Conservation (phyloP, 92 coral and sea anemone species). For the Montipora capitata region DNA sequence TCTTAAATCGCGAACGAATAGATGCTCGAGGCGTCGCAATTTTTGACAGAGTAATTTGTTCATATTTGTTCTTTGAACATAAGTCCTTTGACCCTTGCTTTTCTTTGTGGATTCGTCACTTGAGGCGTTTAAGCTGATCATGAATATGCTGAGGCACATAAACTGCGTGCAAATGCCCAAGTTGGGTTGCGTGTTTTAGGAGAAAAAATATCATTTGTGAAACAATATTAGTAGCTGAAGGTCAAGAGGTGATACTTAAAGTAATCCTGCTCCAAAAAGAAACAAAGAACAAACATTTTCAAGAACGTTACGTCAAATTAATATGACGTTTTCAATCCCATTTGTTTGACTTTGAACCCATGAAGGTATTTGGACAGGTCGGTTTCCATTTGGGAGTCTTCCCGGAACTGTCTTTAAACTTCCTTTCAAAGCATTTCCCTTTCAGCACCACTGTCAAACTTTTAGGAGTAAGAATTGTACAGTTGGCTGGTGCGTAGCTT, state of each 20-base stretch:
- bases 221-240: slow-evolving; percentile 15
- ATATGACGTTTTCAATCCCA: slow-evolving; percentile 29
- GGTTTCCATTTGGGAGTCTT: background rate
- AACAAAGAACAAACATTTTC: slow-evolving; percentile 42
- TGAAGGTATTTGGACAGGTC: background rate
- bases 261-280: slow-evolving; percentile 38
- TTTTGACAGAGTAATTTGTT: slow-evolving; percentile 23
- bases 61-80: slow-evolving; percentile 11
- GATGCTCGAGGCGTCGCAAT: slow-evolving; percentile 26
- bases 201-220: background rate
- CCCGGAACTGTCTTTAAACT: background rate
- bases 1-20: slow-evolving; percentile 6
- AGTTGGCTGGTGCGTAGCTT: too few relatives aligned
- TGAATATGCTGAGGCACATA: background rate
- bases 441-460: background rate
- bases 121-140: background rate
- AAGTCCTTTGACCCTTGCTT: background rate
- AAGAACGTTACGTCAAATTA: slow-evolving; percentile 35
- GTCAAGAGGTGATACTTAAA: slow-evolving; percentile 27
- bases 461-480: too few relatives aligned
- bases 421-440: background rate
- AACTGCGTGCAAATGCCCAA: background rate
- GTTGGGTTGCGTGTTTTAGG: slow-evolving; percentile 33
- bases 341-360: background rate
- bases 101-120: background rate